These are phyloP conservation scores for Cyanistes caeruleus DNA, from an alignment of 2,113 vertebrate species.

Conservation along the genomic window DNA sequence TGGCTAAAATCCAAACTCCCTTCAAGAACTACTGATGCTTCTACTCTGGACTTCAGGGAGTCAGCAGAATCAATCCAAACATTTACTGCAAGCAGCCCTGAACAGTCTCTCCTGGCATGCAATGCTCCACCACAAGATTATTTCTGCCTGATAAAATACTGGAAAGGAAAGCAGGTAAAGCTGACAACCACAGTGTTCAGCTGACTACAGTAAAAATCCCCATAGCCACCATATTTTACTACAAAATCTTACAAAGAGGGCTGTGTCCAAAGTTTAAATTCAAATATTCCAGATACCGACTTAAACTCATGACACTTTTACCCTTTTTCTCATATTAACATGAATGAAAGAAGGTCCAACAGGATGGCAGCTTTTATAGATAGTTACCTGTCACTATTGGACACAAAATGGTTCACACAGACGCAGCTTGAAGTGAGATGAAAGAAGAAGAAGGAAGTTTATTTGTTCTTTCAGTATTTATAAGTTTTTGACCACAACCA, in stretches of 20 bases:
- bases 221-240: not conserved
- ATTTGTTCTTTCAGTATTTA: no score
- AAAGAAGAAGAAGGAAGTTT: no score
- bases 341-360: rapidly evolving
- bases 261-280: not conserved
- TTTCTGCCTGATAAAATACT: not conserved
- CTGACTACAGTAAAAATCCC: not conserved
- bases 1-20: not conserved
- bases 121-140: not conserved
- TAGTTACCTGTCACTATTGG: not conserved
- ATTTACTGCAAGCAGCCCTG: not conserved
- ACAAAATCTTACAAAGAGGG: not conserved
- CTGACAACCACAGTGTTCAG: not conserved
- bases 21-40: not conserved
- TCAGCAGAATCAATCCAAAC: not conserved
- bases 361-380: not conserved
- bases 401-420: no score
- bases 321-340: not conserved
- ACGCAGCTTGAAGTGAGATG: no score
- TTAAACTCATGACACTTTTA: not conserved
- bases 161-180: not conserved
- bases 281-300: not conserved
- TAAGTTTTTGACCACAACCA: no score
- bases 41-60: not conserved
- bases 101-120: not conserved